phyloP scores from a whole-genome alignment of 2,113 vertebrate species.

The Xyliphius kryptos region DNA sequence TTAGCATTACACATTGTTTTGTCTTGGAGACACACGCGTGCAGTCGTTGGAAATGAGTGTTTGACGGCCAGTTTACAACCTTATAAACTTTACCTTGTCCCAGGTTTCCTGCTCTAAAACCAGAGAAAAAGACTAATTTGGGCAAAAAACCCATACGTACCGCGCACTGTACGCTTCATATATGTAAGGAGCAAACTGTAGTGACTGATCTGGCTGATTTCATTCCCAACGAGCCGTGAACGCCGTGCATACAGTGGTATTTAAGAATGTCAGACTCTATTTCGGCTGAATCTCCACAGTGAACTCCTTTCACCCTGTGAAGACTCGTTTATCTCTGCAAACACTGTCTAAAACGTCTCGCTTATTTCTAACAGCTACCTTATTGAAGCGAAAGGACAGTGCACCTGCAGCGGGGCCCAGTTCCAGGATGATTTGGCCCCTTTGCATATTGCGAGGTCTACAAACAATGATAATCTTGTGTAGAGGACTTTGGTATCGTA shows the following conservation, averaged over 20 bases:
- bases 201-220: constrained; percentile 3
- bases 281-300: neutral
- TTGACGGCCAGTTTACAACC: neutral
- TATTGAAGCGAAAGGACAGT: too few species aligned
- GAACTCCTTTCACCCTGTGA: neutral
- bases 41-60: too few species aligned
- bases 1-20: too few species aligned
- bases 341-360: neutral
- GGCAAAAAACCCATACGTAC: neutral
- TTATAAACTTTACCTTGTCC: neutral
- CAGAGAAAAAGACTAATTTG: neutral
- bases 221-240: neutral
- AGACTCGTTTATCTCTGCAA: neutral
- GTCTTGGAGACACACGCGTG: too few species aligned
- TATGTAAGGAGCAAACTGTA: neutral
- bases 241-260: neutral
- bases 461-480: too few species aligned
- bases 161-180: neutral
- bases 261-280: neutral
- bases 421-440: too few species aligned
- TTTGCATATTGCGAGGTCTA: too few species aligned
- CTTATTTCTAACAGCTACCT: too few species aligned
- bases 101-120: neutral
- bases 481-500: too few species aligned
- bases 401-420: too few species aligned